Evolutionary conservation across 2,113 vertebrate species (phyloP), one percentile per base, ranked within the genome.

Genomic region (Lampris megalopsis): DNA sequence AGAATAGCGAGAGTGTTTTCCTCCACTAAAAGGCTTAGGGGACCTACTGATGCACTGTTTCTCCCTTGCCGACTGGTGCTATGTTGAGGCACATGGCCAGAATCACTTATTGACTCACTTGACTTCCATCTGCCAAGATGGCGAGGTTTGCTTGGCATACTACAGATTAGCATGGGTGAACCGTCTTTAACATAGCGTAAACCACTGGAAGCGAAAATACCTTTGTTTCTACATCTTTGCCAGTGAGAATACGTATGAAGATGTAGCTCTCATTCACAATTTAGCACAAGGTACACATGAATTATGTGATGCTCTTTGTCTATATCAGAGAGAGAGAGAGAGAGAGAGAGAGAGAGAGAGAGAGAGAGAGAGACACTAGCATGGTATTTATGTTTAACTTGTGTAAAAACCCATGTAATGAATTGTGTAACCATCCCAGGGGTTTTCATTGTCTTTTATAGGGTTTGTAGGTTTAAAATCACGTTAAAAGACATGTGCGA

Each of bases 1-100:
- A 77, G 81, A 82, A 84, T 52, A 59, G 75, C 60, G 10, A 60
- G 63, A 57, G 79, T 75, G 74, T 80, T 86, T 77, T 71, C 59
- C 5, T 5, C 58, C 45, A 2, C 66, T 84, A 71, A 89, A 89
- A 84, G 82, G 86, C 86, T 91, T 86, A 87, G 76, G 68, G 77
- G 72, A 64, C 53, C 64, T 40, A 45, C 61, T 76, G 82, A 80
- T 73, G 80, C 83, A 68, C 75, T 4, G 59, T 11, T 59, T 53
- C 61, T 68, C 67, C 50, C 54, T 68, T 52, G 60, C 24, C 56
- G 74, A 49, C 73, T 40, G 69, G 72, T 80, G 9, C 48, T 43
- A 66, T 2, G 59, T 77, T 40, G 58, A 24, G 80, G 85, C 84
- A 60, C 52, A 64, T 57, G 73, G 83, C 86, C 88, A 90, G 74